phyloP scores from a whole-genome alignment of 2,113 vertebrate species.

The Malurus melanocephalus region DNA sequence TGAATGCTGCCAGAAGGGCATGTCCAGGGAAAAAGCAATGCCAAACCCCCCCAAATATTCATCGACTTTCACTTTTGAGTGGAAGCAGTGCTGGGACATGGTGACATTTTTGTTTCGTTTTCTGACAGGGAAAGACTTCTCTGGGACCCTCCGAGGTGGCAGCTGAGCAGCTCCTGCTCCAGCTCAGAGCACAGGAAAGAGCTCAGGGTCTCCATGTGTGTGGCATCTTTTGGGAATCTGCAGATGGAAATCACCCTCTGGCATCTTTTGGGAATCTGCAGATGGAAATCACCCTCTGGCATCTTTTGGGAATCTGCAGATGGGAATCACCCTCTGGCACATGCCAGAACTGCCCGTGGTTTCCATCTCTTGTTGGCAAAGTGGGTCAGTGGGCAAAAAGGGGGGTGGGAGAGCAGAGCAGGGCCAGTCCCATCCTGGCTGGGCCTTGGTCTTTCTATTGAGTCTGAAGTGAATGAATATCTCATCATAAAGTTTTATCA shows the following conservation, averaged over 20 bases:
- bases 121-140: fast-evolving
- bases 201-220: neutral
- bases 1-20: neutral
- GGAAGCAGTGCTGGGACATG: fast-evolving
- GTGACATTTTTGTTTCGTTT: neutral
- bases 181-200: no score
- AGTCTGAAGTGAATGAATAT: no score
- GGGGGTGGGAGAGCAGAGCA: neutral
- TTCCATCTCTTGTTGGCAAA: neutral
- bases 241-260: neutral
- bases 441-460: neutral
- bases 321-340: no score
- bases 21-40: neutral
- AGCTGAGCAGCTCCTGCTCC: fast-evolving
- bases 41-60: no score
- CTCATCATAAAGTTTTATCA: no score
- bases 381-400: fast-evolving
- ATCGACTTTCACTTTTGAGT: neutral
- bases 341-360: fast-evolving
- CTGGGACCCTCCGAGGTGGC: fast-evolving
- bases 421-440: neutral
- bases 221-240: neutral
- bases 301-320: no score
- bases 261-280: neutral
- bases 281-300: neutral